phyloP scores from a whole-genome alignment of 2,797 vertebrate species.

The Hyperoplus immaculatus region DNA sequence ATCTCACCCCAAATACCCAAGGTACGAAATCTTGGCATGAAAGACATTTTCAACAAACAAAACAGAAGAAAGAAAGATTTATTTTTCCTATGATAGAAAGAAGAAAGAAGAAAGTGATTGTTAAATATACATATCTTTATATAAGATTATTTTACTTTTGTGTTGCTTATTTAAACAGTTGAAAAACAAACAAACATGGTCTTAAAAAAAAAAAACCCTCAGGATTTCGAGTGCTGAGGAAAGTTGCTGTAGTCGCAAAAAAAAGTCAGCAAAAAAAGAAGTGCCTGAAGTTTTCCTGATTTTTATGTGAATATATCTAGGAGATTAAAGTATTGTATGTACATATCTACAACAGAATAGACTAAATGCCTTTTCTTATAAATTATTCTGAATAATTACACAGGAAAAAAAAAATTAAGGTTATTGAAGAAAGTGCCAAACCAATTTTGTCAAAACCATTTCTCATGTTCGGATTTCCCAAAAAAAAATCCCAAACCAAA shows the following conservation, averaged over 20 bases:
- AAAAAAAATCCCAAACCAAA: no score
- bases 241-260: slow-evolving; percentile 78
- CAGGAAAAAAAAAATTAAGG: slow-evolving; percentile 82
- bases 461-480: slow-evolving; percentile 25
- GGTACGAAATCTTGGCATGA: slow-evolving; percentile 61
- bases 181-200: slow-evolving; percentile 51
- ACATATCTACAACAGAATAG: slow-evolving; percentile 82
- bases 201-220: slow-evolving; percentile 84
- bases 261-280: slow-evolving; percentile 49
- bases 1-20: slow-evolving; percentile 51
- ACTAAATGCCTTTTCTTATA: slow-evolving; percentile 82
- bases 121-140: slow-evolving; percentile 89
- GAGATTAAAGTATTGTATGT: slow-evolving; percentile 87
- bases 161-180: slow-evolving; percentile 85
- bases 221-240: slow-evolving; percentile 84
- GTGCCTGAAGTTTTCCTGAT: slow-evolving; percentile 84
- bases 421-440: slow-evolving; percentile 71
- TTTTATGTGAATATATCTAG: slow-evolving; percentile 89
- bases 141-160: slow-evolving; percentile 89
- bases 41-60: slow-evolving; percentile 74
- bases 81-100: slow-evolving; percentile 87
- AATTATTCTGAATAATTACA: slow-evolving; percentile 87
- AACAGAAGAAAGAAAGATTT: slow-evolving; percentile 82
- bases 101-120: slow-evolving; percentile 77
- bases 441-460: slow-evolving; percentile 22